phyloP scores from a whole-genome alignment of 2,797 vertebrate species.

The Lindbergichthys nudifrons region DNA sequence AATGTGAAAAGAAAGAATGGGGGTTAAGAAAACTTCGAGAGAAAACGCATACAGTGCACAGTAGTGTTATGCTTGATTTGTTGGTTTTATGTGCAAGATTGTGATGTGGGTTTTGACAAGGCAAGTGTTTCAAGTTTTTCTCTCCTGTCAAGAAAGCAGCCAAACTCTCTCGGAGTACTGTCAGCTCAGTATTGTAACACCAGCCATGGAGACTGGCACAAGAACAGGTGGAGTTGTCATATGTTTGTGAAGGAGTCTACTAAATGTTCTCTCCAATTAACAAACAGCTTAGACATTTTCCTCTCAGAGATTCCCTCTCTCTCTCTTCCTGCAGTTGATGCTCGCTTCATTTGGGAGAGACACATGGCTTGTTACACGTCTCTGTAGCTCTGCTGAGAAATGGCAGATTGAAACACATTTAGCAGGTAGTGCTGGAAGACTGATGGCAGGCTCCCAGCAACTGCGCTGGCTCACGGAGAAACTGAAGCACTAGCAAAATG shows the following conservation, averaged over 20 bases:
- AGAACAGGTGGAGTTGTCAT: slow-evolving; percentile 81
- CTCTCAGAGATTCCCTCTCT: slow-evolving; percentile 41
- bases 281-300: slow-evolving; percentile 67
- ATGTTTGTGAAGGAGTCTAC: slow-evolving; percentile 68
- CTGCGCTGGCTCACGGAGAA: slow-evolving; percentile 34
- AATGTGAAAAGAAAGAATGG: slow-evolving; percentile 1
- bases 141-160: slow-evolving; percentile 63
- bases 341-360: slow-evolving; percentile 48
- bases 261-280: slow-evolving; percentile 78
- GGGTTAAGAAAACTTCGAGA: not conserved
- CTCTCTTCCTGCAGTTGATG: slow-evolving; percentile 23
- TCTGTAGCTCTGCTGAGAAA: slow-evolving; percentile 52
- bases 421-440: slow-evolving; percentile 50
- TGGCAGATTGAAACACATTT: slow-evolving; percentile 59
- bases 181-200: slow-evolving; percentile 61
- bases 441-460: slow-evolving; percentile 43
- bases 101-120: slow-evolving; percentile 58
- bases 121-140: slow-evolving; percentile 54
- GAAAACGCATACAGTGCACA: slow-evolving; percentile 1
- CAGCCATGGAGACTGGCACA: slow-evolving; percentile 64
- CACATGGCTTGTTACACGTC: slow-evolving; percentile 54
- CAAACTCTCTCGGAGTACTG: slow-evolving; percentile 66
- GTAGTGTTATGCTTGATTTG: slow-evolving; percentile 27
- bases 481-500: slow-evolving; percentile 28
- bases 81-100: slow-evolving; percentile 44